phyloP scores from a whole-genome alignment of 2,797 vertebrate species.

The Pristis pectinata region DNA sequence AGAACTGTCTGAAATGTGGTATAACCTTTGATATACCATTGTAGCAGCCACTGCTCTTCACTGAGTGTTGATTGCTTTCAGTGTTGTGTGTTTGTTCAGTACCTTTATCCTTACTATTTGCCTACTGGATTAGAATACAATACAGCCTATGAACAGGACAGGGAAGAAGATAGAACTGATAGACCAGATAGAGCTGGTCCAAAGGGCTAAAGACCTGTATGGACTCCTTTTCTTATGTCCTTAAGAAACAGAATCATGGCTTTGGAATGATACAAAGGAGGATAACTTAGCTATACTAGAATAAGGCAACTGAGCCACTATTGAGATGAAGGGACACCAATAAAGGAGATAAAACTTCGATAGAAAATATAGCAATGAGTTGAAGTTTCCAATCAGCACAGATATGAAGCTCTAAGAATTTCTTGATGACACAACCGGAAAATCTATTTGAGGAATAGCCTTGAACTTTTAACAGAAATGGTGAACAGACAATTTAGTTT shows the following conservation, averaged over 20 bases:
- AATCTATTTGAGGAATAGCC: not conserved
- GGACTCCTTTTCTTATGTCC: too few species aligned
- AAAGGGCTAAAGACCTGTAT: too few species aligned
- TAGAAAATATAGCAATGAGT: not conserved
- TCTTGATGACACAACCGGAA: not conserved
- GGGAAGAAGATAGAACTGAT: too few species aligned
- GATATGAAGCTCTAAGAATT: not conserved
- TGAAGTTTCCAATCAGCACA: not conserved
- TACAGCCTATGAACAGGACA: too few species aligned
- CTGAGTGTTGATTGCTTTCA: too few species aligned
- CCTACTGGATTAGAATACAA: too few species aligned
- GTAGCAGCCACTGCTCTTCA: too few species aligned
- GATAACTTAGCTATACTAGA: not conserved
- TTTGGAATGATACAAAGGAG: not conserved
- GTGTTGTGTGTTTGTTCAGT: too few species aligned
- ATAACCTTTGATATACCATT: too few species aligned
- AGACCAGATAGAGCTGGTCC: too few species aligned
- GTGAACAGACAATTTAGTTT: not conserved
- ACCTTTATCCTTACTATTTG: too few species aligned
- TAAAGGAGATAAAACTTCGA: not conserved
- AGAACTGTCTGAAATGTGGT: too few species aligned
- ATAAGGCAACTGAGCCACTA: not conserved
- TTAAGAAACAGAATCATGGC: not conserved
- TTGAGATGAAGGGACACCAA: not conserved
- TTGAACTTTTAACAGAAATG: not conserved